Evolutionary conservation across 2,113 vertebrate species (phyloP).

Genomic region (Pseudois nayaur): DNA sequence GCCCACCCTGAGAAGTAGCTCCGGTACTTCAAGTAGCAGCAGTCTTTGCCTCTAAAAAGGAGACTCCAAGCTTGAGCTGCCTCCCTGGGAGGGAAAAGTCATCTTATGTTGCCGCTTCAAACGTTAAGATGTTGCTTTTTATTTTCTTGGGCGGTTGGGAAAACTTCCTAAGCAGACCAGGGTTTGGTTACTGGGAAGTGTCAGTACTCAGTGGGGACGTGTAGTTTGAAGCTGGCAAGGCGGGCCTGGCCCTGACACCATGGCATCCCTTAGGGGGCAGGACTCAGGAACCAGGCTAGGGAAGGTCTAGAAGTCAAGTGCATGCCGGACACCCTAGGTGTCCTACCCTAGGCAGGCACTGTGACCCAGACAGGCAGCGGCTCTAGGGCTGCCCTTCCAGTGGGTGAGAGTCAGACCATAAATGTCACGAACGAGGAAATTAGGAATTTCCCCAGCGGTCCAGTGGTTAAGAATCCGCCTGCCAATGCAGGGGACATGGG

Average conservation of each 20-base stretch:
- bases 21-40: accelerated
- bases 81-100: neutral
- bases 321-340: accelerated
- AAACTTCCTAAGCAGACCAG: neutral
- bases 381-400: no score
- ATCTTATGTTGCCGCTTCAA: neutral
- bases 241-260: neutral
- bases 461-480: neutral
- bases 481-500: neutral
- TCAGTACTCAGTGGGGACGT: neutral
- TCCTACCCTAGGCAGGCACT: neutral
- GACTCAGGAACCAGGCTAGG: neutral
- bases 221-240: neutral
- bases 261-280: neutral
- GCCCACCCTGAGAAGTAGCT: neutral
- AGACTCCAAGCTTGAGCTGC: neutral
- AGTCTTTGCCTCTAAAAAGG: neutral
- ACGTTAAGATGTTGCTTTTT: neutral
- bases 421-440: neutral
- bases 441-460: neutral
- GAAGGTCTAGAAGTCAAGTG: neutral
- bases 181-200: neutral
- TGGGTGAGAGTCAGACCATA: neutral
- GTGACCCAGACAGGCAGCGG: neutral
- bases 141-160: neutral